Evolutionary conservation across 1,140 invertebrate genomes (phyloP).

Genomic region (Drosophila arawakana): DNA sequence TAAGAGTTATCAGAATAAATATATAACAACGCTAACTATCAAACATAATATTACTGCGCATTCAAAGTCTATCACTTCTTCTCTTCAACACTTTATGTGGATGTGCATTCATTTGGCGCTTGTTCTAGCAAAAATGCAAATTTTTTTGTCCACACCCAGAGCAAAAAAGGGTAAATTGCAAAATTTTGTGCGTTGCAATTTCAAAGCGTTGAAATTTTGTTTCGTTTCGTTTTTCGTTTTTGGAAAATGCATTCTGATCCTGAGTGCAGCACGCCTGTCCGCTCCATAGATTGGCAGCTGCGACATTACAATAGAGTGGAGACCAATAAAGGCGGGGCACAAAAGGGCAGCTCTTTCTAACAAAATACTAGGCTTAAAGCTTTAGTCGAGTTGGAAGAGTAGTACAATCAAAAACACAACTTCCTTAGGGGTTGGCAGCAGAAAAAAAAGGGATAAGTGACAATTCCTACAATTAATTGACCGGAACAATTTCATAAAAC

Average conservation of each 20-base stretch:
- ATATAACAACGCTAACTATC: neutral
- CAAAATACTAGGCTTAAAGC: constrained; percentile 44
- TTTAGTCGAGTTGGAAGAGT: constrained; percentile 30
- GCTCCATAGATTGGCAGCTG: constrained; percentile 63
- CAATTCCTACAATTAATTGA: constrained; percentile 78
- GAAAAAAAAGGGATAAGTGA: constrained; percentile 32
- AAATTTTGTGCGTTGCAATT: constrained; percentile 75
- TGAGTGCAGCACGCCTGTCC: constrained; percentile 37
- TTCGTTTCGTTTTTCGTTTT: constrained; percentile 54
- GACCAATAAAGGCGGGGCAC: too few species aligned
- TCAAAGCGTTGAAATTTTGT: constrained; percentile 72
- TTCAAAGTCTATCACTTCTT: neutral
- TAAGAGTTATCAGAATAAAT: too few species aligned
- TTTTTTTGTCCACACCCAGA: constrained; percentile 62
- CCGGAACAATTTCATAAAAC: constrained; percentile 82
- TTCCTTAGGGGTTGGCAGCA: constrained; percentile 9
- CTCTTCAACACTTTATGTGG: neutral
- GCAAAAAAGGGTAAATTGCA: constrained; percentile 62
- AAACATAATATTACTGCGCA: constrained; percentile 9
- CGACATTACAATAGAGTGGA: constrained; percentile 52
- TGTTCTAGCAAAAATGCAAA: constrained; percentile 72
- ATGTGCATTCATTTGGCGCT: constrained; percentile 67
- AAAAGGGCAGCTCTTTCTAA: constrained; percentile 28
- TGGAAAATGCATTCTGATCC: constrained; percentile 69
- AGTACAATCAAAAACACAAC: constrained; percentile 8